Evolutionary conservation across 2,797 vertebrate genomes (phyloP).

Genomic region (Eptatretus atami): DNA sequence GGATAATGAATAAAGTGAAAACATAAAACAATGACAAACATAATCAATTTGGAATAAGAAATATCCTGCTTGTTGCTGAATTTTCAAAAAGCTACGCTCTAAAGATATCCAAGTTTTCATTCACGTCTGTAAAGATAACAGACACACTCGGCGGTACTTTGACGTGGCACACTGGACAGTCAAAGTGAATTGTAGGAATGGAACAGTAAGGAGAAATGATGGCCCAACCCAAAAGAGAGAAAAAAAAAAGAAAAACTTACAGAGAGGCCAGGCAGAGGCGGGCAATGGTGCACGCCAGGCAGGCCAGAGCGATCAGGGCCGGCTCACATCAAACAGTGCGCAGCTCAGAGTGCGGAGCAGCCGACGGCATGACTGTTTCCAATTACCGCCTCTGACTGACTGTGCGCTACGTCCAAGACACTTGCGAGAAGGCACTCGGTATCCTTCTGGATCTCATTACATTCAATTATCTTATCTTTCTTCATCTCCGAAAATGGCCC

Average conservation of each 20-base stretch:
- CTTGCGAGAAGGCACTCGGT: conserved; percentile 1
- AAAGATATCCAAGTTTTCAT: too few relatives aligned
- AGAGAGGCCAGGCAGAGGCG: conserved; percentile 1
- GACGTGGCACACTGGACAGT: too few relatives aligned
- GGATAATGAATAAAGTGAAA: too few relatives aligned
- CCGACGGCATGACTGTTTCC: background rate
- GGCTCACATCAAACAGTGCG: conserved; percentile 4
- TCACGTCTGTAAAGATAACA: too few relatives aligned
- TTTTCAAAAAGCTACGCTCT: too few relatives aligned
- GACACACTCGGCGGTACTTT: too few relatives aligned
- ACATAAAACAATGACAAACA: too few relatives aligned
- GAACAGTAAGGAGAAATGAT: too few relatives aligned
- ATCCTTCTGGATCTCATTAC: conserved; percentile 65
- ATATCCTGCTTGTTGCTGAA: too few relatives aligned
- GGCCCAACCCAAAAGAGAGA: background rate
- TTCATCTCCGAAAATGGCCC: conserved; percentile 16
- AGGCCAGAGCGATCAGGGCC: conserved; percentile 2
- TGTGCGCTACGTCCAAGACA: background rate
- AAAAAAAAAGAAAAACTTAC: background rate
- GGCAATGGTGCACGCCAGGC: background rate
- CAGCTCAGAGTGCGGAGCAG: background rate
- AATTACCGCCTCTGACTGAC: background rate
- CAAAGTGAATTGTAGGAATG: too few relatives aligned
- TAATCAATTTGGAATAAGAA: too few relatives aligned
- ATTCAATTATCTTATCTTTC: conserved; percentile 73